A percentile compares a stretch with the other conserved stretches of the same genome.
Conservation (phyloP, 2,113 vertebrate species). For the Herpailurus yagouaroundi region DNA sequence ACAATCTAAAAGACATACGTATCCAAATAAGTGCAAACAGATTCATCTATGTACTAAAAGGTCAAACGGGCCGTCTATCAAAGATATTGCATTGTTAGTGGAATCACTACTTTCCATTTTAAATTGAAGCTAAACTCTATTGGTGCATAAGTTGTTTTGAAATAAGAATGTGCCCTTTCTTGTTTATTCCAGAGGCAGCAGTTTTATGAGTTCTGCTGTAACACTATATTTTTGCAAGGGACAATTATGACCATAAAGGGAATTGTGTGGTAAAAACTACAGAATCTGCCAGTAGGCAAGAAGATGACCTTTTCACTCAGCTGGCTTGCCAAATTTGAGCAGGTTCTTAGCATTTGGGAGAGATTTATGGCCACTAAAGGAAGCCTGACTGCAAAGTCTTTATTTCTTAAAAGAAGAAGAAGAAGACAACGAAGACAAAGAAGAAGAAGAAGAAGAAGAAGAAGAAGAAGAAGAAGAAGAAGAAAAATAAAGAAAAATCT, state of each 20-base stretch:
- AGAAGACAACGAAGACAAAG: neutral
- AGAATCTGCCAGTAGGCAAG: conserved; percentile 73
- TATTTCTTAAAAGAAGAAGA: conserved; percentile 39
- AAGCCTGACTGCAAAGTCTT: conserved; percentile 43
- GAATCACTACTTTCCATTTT: conserved; percentile 42
- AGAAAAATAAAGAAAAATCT: neutral
- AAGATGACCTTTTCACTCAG: conserved; percentile 75
- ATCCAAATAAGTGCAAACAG: neutral
- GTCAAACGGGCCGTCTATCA: conserved; percentile 33
- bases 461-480: neutral
- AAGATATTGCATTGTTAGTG: neutral
- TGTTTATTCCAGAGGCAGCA: conserved; percentile 76
- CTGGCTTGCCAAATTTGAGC: conserved; percentile 56
- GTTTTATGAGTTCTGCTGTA: conserved; percentile 71
- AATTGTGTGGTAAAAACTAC: conserved; percentile 69
- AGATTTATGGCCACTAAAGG: conserved; percentile 65
- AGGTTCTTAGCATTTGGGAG: conserved; percentile 67
- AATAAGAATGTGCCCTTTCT: conserved; percentile 76
- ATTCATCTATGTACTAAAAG: conserved; percentile 14
- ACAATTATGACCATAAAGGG: conserved; percentile 78
- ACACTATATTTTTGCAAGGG: conserved; percentile 76
- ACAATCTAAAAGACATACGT: neutral
- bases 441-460: neutral
- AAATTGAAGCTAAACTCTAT: conserved; percentile 44
- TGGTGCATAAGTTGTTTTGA: conserved; percentile 49